These are phyloP conservation scores for Pantherophis vulpinus DNA, from an alignment of 2,797 vertebrate genomes.

Conservation along the genomic window DNA sequence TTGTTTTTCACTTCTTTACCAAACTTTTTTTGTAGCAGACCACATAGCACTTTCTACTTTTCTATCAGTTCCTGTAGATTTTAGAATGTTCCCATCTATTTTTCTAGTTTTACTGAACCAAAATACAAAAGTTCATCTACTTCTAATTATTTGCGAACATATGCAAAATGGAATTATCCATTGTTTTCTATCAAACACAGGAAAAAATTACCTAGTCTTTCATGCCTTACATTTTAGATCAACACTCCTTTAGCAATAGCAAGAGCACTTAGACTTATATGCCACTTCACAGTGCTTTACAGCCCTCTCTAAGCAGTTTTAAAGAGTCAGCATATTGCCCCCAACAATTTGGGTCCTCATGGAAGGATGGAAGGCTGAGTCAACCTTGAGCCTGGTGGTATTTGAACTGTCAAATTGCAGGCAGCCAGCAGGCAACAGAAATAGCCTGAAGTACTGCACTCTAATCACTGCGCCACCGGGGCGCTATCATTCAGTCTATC, in stretches of 20 bases:
- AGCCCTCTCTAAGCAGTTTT: too few relatives aligned
- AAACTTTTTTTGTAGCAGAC: background rate
- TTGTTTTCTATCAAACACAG: background rate
- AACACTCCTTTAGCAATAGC: background rate
- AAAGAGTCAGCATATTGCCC: too few relatives aligned
- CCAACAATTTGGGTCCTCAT: too few relatives aligned
- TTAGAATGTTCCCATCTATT: background rate
- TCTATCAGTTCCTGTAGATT: background rate
- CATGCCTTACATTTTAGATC: background rate
- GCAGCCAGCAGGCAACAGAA: too few relatives aligned
- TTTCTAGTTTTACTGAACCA: background rate
- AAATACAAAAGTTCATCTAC: background rate
- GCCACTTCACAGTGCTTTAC: too few relatives aligned
- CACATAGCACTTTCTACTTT: background rate
- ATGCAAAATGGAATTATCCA: background rate
- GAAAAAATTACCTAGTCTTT: background rate
- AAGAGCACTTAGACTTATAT: too few relatives aligned
- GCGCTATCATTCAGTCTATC: background rate
- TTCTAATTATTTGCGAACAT: background rate
- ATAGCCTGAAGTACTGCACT: too few relatives aligned
- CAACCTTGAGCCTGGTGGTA: too few relatives aligned
- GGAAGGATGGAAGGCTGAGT: too few relatives aligned
- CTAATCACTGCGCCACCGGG: too few relatives aligned
- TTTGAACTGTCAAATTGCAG: too few relatives aligned
- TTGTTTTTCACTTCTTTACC: background rate